phyloP scores from a whole-genome alignment of 2,888 invertebrate genomes.

The Phasia obesa region DNA sequence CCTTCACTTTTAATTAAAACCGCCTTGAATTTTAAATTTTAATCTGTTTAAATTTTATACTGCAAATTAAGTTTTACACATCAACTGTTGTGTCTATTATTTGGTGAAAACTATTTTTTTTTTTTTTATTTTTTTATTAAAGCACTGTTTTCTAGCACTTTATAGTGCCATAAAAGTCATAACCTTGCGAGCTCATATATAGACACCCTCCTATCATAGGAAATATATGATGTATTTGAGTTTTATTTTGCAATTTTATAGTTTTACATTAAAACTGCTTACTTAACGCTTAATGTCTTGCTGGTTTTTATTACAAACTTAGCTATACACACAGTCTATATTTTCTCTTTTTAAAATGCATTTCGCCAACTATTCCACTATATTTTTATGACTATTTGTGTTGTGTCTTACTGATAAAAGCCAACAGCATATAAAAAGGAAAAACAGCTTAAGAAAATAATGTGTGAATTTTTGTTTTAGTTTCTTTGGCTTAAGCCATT shows the following conservation, averaged over 20 bases:
- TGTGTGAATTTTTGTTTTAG: slow-evolving; percentile 58
- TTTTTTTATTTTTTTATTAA: slow-evolving; percentile 41
- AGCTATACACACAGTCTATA: slow-evolving; percentile 11
- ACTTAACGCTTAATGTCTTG: slow-evolving; percentile 69
- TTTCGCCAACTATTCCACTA: slow-evolving; percentile 44
- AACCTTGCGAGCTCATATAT: slow-evolving; percentile 51
- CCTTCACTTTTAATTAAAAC: too few relatives aligned
- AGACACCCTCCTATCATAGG: slow-evolving; percentile 8
- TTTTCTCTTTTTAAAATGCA: neutral
- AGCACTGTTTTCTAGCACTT: slow-evolving; percentile 43
- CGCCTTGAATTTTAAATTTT: too few relatives aligned
- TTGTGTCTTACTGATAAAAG: slow-evolving; percentile 63
- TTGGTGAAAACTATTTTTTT: slow-evolving; percentile 19
- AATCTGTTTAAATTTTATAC: too few relatives aligned
- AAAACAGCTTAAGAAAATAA: slow-evolving; percentile 41
- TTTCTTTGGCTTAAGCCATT: slow-evolving; percentile 26
- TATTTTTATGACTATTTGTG: slow-evolving; percentile 65
- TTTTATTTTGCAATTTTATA: slow-evolving; percentile 51
- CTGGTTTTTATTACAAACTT: slow-evolving; percentile 62
- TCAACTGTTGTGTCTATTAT: slow-evolving; percentile 17
- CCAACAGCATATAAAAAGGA: slow-evolving; percentile 6
- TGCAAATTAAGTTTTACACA: slow-evolving; percentile 28
- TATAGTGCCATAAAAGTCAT: slow-evolving; percentile 57
- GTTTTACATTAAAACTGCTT: slow-evolving; percentile 68
- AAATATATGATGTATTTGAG: neutral